These are phyloP conservation scores for Drosophila percnosoma DNA, from an alignment of 2,888 invertebrate genomes.

Conservation along the genomic window DNA sequence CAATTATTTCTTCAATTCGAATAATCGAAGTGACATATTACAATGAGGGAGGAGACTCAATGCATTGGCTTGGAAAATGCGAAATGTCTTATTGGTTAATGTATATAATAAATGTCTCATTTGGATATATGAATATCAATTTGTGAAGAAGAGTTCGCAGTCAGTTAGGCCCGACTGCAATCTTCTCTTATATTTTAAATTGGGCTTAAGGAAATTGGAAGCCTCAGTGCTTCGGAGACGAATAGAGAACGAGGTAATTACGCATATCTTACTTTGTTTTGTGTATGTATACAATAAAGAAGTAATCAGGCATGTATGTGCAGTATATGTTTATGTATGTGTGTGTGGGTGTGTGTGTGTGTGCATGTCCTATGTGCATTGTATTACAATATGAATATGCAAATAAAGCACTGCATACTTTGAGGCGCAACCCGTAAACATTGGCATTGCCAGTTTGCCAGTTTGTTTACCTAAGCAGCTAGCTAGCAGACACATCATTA, in stretches of 20 bases:
- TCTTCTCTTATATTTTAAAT: too few species aligned
- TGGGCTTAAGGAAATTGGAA: background rate
- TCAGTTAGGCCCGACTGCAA: background rate
- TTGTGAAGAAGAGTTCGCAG: background rate
- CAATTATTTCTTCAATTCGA: too few species aligned
- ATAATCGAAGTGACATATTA: too few species aligned
- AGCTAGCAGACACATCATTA: slow-evolving; percentile 52
- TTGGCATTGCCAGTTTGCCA: slow-evolving; percentile 9
- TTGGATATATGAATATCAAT: background rate
- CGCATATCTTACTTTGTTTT: background rate
- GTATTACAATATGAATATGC: slow-evolving; percentile 65
- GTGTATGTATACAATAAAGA: background rate
- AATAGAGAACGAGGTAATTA: background rate
- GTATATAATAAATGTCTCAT: too few species aligned
- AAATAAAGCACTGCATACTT: slow-evolving; percentile 63
- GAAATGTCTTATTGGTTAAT: background rate
- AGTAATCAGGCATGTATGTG: background rate
- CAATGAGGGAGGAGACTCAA: too few species aligned
- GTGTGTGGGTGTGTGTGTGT: background rate
- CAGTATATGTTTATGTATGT: background rate
- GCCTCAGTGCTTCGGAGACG: background rate
- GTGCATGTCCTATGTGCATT: slow-evolving; percentile 1
- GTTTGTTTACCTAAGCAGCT: slow-evolving; percentile 69
- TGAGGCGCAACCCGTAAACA: slow-evolving; percentile 47
- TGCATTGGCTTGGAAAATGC: too few species aligned